Evolutionary conservation across 2,797 vertebrate species (phyloP).

Genomic region (Pangasius mekongensis): DNA sequence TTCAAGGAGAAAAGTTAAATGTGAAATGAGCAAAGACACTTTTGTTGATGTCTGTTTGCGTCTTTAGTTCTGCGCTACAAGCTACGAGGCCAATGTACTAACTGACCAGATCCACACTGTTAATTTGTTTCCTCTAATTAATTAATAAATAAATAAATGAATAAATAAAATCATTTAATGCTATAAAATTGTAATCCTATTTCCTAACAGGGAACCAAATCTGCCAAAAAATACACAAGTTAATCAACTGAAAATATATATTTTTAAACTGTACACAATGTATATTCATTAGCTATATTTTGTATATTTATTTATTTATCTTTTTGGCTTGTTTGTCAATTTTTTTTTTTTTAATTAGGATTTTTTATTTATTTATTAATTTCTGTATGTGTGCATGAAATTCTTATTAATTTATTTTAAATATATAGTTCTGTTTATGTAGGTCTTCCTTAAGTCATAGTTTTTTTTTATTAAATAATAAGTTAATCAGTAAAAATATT

Average conservation of each 20-base stretch:
- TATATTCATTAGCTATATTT: neutral
- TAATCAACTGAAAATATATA: no score
- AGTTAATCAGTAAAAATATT: neutral
- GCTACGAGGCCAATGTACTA: neutral
- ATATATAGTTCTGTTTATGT: neutral
- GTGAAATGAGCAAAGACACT: neutral
- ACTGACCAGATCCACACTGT: neutral
- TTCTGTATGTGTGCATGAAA: neutral
- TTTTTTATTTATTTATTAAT: neutral
- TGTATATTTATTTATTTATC: neutral
- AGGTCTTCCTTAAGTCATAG: neutral
- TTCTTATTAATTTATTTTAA: neutral
- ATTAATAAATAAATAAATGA: no score
- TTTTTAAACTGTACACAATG: neutral
- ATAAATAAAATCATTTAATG: neutral
- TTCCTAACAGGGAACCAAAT: neutral
- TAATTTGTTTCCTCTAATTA: neutral
- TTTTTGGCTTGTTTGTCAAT: neutral
- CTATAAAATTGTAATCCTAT: neutral
- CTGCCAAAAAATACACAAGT: neutral
- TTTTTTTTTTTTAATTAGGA: neutral
- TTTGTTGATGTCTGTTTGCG: no score
- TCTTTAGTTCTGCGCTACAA: no score
- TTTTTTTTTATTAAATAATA: neutral
- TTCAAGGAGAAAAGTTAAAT: neutral